These are phyloP conservation scores for Gryllus bimaculatus DNA, from an alignment of 1,140 invertebrate genomes.

Conservation along the genomic window DNA sequence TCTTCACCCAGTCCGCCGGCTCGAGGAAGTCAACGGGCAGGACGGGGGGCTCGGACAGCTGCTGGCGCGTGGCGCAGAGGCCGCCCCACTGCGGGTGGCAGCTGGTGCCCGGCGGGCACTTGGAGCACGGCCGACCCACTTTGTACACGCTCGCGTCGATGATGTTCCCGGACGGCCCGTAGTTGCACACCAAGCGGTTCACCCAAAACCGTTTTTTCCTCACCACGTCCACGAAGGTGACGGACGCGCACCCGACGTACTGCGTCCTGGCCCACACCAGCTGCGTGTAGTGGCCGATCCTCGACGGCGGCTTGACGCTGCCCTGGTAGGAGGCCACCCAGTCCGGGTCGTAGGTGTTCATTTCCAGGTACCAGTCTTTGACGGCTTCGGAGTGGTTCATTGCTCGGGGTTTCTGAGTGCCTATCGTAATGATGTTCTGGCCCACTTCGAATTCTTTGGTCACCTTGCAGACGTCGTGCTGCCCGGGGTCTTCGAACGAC, in stretches of 20 bases:
- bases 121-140: not conserved
- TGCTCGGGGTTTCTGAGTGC: no score
- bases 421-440: not conserved
- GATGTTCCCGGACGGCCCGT: not conserved
- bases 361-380: not conserved
- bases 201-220: not conserved
- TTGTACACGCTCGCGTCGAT: not conserved
- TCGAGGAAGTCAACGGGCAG: no score
- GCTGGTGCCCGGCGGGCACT: not conserved
- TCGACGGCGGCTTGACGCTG: not conserved
- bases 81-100: not conserved
- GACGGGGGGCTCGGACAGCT: no score
- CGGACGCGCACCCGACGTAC: not conserved
- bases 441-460: not conserved
- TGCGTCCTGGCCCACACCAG: not conserved
- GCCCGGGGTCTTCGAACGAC: not conserved
- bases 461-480: not conserved
- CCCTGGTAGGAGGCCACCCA: not conserved
- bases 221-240: not conserved
- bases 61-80: not conserved
- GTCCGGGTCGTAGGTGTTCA: not conserved
- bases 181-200: not conserved
- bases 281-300: not conserved
- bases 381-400: not conserved
- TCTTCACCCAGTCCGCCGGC: no score